Percentiles rank a stretch among this genome's conserved stretches.
These are phyloP conservation scores for Antedon mediterranea DNA, from an alignment of 53 echinoderm and acorn worm species.

Conservation along the genomic window DNA sequence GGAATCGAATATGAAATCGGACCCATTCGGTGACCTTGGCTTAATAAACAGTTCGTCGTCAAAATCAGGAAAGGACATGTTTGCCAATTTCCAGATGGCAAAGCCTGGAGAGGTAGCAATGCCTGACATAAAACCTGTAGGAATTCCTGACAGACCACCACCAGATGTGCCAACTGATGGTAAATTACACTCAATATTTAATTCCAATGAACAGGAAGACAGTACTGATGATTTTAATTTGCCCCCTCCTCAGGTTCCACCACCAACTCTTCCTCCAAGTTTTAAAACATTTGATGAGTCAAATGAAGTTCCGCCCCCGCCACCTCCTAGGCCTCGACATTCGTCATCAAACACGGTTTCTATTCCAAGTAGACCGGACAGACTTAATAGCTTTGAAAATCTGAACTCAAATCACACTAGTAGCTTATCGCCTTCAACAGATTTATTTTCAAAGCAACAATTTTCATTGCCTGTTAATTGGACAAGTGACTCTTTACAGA, in stretches of 20 bases:
- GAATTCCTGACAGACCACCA: conserved; percentile 4
- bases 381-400: background rate
- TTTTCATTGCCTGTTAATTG: background rate
- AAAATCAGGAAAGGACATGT: conserved; percentile 57
- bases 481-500: background rate
- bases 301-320: conserved; percentile 2
- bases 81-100: conserved; percentile 77
- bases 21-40: conserved; percentile 70
- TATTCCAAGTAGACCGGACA: background rate
- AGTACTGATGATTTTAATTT: conserved; percentile 49
- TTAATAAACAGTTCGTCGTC: conserved; percentile 25
- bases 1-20: conserved; percentile 22
- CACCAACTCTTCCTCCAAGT: conserved; percentile 66
- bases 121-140: conserved; percentile 27
- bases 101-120: conserved; percentile 75
- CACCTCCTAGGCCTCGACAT: background rate
- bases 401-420: background rate
- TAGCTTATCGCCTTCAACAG: background rate
- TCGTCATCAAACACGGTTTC: background rate
- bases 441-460: background rate
- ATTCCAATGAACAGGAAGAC: conserved; percentile 3
- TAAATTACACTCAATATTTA: conserved; percentile 4
- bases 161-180: conserved; percentile 10
- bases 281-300: conserved; percentile 13
- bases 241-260: conserved; percentile 77